phyloP scores from a whole-genome alignment of 2,797 vertebrate species.

The Novumbra hubbsi region DNA sequence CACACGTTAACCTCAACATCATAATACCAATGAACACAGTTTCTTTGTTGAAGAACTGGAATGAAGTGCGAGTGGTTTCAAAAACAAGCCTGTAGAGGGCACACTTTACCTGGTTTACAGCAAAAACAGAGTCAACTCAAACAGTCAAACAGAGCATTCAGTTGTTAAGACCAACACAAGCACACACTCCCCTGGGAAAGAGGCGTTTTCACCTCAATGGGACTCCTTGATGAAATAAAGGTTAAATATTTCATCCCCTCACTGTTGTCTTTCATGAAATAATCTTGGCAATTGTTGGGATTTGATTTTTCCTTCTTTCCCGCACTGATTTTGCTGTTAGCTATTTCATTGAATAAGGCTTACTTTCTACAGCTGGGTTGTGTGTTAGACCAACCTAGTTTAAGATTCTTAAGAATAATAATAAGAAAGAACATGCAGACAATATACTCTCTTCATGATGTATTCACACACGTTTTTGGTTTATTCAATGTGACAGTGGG shows the following conservation, averaged over 20 bases:
- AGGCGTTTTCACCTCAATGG: neutral
- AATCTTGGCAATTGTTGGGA: no score
- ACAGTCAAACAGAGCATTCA: slow-evolving; percentile 8
- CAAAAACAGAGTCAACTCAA: neutral
- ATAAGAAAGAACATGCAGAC: no score
- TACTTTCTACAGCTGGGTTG: neutral
- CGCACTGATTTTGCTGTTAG: neutral
- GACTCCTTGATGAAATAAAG: neutral
- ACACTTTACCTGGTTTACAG: slow-evolving; percentile 64
- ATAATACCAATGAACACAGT: slow-evolving; percentile 37
- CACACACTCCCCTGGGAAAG: neutral
- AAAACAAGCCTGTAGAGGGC: slow-evolving; percentile 65
- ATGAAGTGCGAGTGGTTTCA: neutral
- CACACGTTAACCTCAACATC: slow-evolving; percentile 15
- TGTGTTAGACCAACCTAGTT: no score
- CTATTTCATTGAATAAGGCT: no score
- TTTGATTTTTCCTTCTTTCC: no score
- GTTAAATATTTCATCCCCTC: neutral
- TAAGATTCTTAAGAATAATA: no score
- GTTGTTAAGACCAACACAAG: slow-evolving; percentile 11
- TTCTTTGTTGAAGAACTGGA: slow-evolving; percentile 13
- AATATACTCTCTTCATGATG: no score
- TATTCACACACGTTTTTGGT: no score
- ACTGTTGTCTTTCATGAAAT: neutral
- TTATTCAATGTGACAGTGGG: no score